Percentiles rank a stretch among this genome's conserved stretches.
Evolutionary conservation across 1,140 invertebrate species (phyloP).

Genomic region (Amphibalanus amphitrite): DNA sequence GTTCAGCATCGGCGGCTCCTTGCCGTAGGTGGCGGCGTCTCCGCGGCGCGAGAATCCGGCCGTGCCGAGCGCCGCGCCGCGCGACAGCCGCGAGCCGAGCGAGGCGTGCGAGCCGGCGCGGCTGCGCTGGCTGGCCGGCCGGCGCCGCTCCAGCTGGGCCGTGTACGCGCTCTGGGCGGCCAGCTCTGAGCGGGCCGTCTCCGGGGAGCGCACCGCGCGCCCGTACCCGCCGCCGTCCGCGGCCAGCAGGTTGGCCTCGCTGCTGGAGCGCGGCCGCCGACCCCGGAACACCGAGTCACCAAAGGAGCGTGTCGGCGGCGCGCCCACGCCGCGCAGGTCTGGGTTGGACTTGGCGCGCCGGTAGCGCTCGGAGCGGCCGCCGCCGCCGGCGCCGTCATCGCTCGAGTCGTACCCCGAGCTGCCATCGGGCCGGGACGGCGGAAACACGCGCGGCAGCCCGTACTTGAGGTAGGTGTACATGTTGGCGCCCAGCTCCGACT

Average conservation of each 20-base stretch:
- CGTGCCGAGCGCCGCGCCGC: conserved; percentile 4
- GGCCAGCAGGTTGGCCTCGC: conserved; percentile 55
- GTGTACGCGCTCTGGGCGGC: conserved; percentile 3
- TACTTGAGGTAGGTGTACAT: conserved; percentile 88
- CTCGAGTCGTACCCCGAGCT: conserved; percentile 78
- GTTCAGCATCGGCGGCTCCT: conserved; percentile 21
- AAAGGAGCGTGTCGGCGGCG: conserved; percentile 13
- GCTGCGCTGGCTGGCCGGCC: conserved; percentile 6
- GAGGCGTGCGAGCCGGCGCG: conserved; percentile 14
- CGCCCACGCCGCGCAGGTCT: conserved; percentile 16
- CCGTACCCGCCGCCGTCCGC: conserved; percentile 8
- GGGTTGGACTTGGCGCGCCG: conserved; percentile 17
- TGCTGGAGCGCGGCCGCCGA: conserved; percentile 23
- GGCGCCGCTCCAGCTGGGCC: conserved; percentile 9
- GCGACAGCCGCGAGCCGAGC: conserved; percentile 10
- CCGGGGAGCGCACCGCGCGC: background rate
- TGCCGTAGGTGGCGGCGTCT: conserved; percentile 15
- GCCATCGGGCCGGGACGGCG: conserved; percentile 67
- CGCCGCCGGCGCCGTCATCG: conserved; percentile 37
- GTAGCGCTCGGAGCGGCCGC: conserved; percentile 12
- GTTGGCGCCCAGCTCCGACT: conserved; percentile 63
- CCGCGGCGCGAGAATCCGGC: background rate
- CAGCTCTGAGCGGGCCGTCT: background rate
- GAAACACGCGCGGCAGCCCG: conserved; percentile 72
- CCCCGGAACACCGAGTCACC: conserved; percentile 16